Percentiles rank a stretch among this genome's conserved stretches.
Evolutionary conservation across 2,888 invertebrate genomes (phyloP).

Genomic region (Nasonia oneida): DNA sequence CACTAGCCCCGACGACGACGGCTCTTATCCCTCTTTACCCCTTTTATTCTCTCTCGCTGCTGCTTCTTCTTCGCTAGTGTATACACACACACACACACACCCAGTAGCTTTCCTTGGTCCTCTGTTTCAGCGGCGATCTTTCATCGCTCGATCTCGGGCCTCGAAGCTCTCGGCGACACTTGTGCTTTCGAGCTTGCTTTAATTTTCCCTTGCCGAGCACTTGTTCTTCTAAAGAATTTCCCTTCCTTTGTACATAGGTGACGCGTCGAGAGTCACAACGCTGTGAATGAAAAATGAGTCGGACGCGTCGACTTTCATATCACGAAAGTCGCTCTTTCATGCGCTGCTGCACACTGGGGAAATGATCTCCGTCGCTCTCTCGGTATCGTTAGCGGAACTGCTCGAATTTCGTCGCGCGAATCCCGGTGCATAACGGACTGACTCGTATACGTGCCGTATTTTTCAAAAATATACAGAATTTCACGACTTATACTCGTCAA

Average conservation of each 20-base stretch:
- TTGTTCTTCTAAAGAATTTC: too few species aligned
- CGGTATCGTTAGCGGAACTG: neutral
- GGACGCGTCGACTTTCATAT: neutral
- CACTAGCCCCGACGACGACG: neutral
- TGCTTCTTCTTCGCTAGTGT: neutral
- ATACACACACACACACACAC: too few species aligned
- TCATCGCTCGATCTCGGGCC: neutral
- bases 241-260: too few species aligned
- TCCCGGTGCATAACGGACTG: neutral
- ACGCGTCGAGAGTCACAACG: neutral
- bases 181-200: neutral
- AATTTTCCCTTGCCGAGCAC: too few species aligned
- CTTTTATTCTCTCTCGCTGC: slow-evolving; percentile 11
- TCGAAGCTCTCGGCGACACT: neutral
- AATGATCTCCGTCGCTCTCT: neutral
- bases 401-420: slow-evolving; percentile 10
- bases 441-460: neutral
- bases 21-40: slow-evolving; percentile 29
- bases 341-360: neutral
- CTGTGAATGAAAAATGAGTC: neutral
- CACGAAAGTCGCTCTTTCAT: neutral
- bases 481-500: neutral
- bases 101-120: neutral
- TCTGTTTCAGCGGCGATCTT: neutral
- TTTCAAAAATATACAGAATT: too few species aligned